A percentile compares a stretch with the other conserved stretches of the same genome.
Evolutionary conservation across 2,888 invertebrate species (phyloP).

Genomic region (Agrochola litura): DNA sequence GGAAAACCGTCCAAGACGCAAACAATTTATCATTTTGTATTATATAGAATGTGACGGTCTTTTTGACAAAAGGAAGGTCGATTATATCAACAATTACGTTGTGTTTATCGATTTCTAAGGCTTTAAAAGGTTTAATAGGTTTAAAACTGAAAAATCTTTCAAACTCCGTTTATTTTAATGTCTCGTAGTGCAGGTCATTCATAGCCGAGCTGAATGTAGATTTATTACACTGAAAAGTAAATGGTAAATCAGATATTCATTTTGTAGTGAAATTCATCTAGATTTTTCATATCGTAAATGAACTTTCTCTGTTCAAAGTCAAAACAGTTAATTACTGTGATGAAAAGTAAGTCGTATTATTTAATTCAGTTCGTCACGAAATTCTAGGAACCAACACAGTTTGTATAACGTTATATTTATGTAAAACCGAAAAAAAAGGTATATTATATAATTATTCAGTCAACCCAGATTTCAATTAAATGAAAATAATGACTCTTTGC

Average conservation of each 20-base stretch:
- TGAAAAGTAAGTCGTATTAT: neutral
- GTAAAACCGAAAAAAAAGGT: too few species aligned
- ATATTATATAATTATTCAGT: too few species aligned
- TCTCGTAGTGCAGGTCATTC: neutral
- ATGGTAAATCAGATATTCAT: constrained; percentile 30
- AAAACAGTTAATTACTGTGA: neutral
- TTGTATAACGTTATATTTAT: neutral
- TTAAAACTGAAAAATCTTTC: neutral
- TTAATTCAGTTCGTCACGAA: neutral
- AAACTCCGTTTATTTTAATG: neutral
- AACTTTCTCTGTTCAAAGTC: constrained; percentile 18
- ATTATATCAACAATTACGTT: constrained; percentile 4
- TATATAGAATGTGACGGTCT: constrained; percentile 7
- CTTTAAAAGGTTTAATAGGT: neutral
- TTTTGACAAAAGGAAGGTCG: constrained; percentile 3
- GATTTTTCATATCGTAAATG: constrained; percentile 1
- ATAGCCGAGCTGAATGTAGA: neutral
- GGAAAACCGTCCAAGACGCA: constrained; percentile 12
- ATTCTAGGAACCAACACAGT: neutral
- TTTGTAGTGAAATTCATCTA: neutral
- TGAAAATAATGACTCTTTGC: constrained; percentile 13
- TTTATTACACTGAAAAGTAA: constrained; percentile 12
- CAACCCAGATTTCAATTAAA: too few species aligned
- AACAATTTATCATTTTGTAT: constrained; percentile 39
- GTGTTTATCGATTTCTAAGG: neutral